Conservation (phyloP, 2,888 invertebrate species). For the Linnaemya vulpina region DNA sequence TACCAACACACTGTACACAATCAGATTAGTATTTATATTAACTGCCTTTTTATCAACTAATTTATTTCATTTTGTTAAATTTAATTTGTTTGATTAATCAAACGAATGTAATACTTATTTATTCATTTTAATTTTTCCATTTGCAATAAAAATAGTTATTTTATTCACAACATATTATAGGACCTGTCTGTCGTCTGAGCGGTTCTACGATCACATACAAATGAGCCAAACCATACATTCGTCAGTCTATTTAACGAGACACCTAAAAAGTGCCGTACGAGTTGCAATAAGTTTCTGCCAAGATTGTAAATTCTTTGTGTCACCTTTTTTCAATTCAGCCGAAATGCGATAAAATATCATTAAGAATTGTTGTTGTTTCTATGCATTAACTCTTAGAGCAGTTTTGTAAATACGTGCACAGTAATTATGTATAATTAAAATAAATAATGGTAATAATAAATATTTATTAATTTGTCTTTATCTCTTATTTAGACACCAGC, state of each 20-base stretch:
- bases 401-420: neutral
- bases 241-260: neutral
- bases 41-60: neutral
- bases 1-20: neutral
- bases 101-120: neutral
- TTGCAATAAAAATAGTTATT: neutral
- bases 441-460: conserved; percentile 41
- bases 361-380: conserved; percentile 3
- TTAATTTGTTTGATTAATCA: conserved; percentile 26
- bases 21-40: neutral
- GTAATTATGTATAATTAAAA: conserved; percentile 14
- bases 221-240: neutral
- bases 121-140: conserved; percentile 1
- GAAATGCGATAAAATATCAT: neutral
- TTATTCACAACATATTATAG: neutral
- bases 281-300: neutral
- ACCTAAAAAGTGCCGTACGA: neutral
- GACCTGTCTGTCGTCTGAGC: neutral
- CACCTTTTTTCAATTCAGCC: neutral
- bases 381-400: neutral
- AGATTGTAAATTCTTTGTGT: neutral
- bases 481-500: conserved; percentile 36
- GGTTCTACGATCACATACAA: neutral
- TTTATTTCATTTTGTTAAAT: conserved; percentile 6
- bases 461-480: conserved; percentile 51